Percentiles rank a stretch among this genome's conserved stretches.
These are phyloP conservation scores for Salvelinus namaycush DNA, from an alignment of 2,113 vertebrate species.

Conservation along the genomic window DNA sequence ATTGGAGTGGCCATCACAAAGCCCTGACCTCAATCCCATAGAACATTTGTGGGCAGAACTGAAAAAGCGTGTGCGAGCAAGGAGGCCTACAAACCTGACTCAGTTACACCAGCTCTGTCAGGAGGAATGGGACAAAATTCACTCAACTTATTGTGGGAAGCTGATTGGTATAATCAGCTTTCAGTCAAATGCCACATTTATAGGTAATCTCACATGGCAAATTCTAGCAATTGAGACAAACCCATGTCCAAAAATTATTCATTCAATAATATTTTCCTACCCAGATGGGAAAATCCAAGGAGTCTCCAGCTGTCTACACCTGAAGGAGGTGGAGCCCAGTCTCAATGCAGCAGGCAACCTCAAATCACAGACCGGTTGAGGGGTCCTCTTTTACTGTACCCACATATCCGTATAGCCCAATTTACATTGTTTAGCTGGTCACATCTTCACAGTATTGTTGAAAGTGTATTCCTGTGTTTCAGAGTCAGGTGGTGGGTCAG, in stretches of 20 bases:
- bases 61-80: too few species aligned
- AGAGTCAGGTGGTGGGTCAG: background rate
- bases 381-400: background rate
- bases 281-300: conserved; percentile 35
- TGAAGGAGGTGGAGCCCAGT: conserved; percentile 47
- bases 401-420: background rate
- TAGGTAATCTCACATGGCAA: background rate
- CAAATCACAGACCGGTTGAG: conserved; percentile 33
- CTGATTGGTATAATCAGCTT: background rate
- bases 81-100: too few species aligned
- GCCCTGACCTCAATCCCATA: too few species aligned
- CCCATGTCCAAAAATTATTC: too few species aligned
- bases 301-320: conserved; percentile 28
- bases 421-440: background rate
- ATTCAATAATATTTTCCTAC: background rate
- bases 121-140: too few species aligned
- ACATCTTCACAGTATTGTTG: background rate
- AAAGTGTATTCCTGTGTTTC: conserved; percentile 2
- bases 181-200: too few species aligned
- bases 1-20: too few species aligned
- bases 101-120: too few species aligned
- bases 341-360: background rate
- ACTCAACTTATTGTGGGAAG: too few species aligned
- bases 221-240: background rate
- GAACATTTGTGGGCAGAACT: too few species aligned